Percentiles rank a stretch among this genome's conserved stretches.
phyloP scores from a whole-genome alignment of 2,888 invertebrate species.

The Cremastobaeus sp. region DNA sequence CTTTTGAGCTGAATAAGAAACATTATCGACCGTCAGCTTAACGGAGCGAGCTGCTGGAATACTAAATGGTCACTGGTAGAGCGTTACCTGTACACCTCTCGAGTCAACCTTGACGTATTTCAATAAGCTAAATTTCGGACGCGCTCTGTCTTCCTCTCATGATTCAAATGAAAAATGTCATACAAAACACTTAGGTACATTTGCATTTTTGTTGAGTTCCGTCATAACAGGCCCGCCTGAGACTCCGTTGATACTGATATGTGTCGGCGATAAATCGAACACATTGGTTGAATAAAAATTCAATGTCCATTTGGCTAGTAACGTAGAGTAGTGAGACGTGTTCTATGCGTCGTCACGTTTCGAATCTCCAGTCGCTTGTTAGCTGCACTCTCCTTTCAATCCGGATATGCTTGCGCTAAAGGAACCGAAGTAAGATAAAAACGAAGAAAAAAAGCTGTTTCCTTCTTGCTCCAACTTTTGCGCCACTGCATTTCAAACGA shows the following conservation, averaged over 20 bases:
- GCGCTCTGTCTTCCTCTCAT: too few relatives aligned
- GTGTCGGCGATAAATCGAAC: constrained; percentile 46
- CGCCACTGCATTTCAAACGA: constrained; percentile 56
- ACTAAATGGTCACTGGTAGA: too few relatives aligned
- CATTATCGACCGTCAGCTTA: too few relatives aligned
- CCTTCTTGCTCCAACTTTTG: constrained; percentile 33
- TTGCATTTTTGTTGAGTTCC: background rate
- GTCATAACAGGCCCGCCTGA: background rate
- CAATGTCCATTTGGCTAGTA: constrained; percentile 48
- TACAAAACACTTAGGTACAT: too few relatives aligned
- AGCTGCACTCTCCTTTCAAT: constrained; percentile 38
- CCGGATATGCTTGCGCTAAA: constrained; percentile 26
- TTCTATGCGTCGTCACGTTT: constrained; percentile 57
- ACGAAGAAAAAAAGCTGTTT: constrained; percentile 29
- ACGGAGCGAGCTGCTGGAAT: too few relatives aligned
- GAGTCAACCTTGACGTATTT: too few relatives aligned
- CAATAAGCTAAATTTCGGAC: too few relatives aligned
- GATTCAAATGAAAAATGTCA: too few relatives aligned
- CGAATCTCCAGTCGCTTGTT: constrained; percentile 50
- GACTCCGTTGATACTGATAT: too few relatives aligned
- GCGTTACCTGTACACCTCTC: too few relatives aligned
- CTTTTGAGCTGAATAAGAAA: too few relatives aligned
- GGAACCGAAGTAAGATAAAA: constrained; percentile 44
- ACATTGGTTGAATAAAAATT: constrained; percentile 47
- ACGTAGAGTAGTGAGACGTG: constrained; percentile 36